Evolutionary conservation across 2,797 vertebrate genomes (phyloP).

Genomic region (Sebastes steindachneri): DNA sequence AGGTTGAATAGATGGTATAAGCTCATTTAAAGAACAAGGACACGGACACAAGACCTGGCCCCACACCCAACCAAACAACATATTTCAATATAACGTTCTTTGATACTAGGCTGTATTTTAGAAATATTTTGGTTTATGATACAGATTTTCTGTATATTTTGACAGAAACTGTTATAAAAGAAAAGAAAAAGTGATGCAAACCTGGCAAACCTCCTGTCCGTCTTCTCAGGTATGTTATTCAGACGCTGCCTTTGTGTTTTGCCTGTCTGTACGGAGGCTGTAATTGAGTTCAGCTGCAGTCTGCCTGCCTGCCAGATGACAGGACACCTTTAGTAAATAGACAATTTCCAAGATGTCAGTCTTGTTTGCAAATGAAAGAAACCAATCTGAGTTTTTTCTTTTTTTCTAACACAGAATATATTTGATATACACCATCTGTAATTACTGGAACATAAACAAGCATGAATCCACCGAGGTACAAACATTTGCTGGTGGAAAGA

Average conservation of each 20-base stretch:
- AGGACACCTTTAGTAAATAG: conserved; percentile 57
- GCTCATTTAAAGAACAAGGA: background rate
- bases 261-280: conserved; percentile 18
- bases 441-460: conserved; percentile 42
- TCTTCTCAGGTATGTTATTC: conserved; percentile 3
- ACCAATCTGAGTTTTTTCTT: conserved; percentile 11
- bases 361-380: conserved; percentile 53
- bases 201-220: conserved; percentile 2
- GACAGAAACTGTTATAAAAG: background rate
- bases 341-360: conserved; percentile 46
- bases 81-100: background rate
- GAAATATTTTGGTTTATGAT: background rate
- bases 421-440: conserved; percentile 35
- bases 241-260: conserved; percentile 26
- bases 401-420: conserved; percentile 7
- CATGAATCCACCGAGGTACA: background rate
- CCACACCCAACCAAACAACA: background rate
- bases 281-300: conserved; percentile 62
- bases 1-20: background rate
- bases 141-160: background rate
- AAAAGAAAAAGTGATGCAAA: background rate
- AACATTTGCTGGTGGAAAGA: conserved; percentile 3
- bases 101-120: background rate
- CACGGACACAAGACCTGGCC: background rate
- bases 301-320: conserved; percentile 34